A percentile compares a stretch with the other conserved stretches of the same genome.
phyloP scores from a whole-genome alignment of 2,113 vertebrate species.

The Anser cygnoides region DNA sequence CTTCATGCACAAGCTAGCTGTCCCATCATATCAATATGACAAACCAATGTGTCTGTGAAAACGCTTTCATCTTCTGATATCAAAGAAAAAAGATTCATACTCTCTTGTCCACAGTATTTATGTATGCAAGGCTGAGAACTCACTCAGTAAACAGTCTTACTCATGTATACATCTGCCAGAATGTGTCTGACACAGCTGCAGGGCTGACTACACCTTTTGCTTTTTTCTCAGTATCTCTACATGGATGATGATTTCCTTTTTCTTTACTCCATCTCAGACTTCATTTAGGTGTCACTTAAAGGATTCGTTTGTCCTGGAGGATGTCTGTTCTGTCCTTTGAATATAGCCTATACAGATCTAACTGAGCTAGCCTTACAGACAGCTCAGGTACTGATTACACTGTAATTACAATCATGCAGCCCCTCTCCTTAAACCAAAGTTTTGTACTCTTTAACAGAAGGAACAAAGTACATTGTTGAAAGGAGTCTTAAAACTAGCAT shows the following conservation, averaged over 20 bases:
- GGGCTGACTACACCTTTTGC: background rate
- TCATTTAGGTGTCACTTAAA: background rate
- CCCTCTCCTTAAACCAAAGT: background rate
- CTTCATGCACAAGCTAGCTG: background rate
- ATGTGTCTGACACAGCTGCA: background rate
- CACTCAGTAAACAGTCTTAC: background rate
- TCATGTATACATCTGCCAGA: background rate
- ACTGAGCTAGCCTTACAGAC: background rate
- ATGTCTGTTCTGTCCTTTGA: background rate
- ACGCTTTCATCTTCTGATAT: constrained; percentile 1
- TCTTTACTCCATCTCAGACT: background rate
- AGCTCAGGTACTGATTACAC: background rate
- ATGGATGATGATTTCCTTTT: background rate
- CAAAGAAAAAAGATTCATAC: background rate
- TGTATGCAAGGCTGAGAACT: background rate
- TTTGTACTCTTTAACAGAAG: background rate
- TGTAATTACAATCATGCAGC: background rate
- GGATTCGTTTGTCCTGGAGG: background rate
- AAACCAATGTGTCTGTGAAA: background rate
- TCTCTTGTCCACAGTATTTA: background rate
- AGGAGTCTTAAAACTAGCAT: background rate
- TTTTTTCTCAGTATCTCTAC: background rate
- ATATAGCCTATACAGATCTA: background rate
- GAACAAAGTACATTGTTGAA: background rate
- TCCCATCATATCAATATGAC: background rate